Evolutionary conservation across 1,140 invertebrate genomes (phyloP).

Genomic region (Lepidostoma basale): DNA sequence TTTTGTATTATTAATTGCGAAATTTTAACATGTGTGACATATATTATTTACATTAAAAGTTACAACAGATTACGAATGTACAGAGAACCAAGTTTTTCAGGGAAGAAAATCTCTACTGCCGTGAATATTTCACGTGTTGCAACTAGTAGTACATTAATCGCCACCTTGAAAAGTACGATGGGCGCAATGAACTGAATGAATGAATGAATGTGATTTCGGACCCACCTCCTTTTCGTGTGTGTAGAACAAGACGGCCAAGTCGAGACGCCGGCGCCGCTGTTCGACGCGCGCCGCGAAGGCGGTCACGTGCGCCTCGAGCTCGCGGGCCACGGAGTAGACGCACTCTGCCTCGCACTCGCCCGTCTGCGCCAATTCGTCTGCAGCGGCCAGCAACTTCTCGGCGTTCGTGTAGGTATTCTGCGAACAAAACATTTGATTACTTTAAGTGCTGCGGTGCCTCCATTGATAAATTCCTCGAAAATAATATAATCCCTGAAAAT

Average conservation of each 20-base stretch:
- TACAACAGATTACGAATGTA: too few relatives aligned
- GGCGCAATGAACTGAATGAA: background rate
- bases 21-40: too few relatives aligned
- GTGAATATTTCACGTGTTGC: too few relatives aligned
- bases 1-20: too few relatives aligned
- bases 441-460: background rate
- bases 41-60: too few relatives aligned
- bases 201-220: background rate
- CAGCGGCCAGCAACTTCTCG: slow-evolving; percentile 93
- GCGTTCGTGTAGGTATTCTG: slow-evolving; percentile 99
- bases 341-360: slow-evolving; percentile 96
- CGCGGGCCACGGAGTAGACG: slow-evolving; percentile 90
- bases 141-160: too few relatives aligned
- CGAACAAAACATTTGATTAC: slow-evolving; percentile 44
- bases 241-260: slow-evolving; percentile 94
- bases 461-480: background rate
- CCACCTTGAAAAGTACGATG: too few relatives aligned
- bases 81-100: too few relatives aligned
- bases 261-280: slow-evolving; percentile 84
- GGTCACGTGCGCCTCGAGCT: slow-evolving; percentile 89
- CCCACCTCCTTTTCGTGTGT: slow-evolving; percentile 92
- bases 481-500: background rate
- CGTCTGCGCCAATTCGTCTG: slow-evolving; percentile 93
- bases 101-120: too few relatives aligned
- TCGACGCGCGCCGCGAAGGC: slow-evolving; percentile 95